phyloP scores from a whole-genome alignment of 2,113 vertebrate genomes.

The Mastomys coucha region DNA sequence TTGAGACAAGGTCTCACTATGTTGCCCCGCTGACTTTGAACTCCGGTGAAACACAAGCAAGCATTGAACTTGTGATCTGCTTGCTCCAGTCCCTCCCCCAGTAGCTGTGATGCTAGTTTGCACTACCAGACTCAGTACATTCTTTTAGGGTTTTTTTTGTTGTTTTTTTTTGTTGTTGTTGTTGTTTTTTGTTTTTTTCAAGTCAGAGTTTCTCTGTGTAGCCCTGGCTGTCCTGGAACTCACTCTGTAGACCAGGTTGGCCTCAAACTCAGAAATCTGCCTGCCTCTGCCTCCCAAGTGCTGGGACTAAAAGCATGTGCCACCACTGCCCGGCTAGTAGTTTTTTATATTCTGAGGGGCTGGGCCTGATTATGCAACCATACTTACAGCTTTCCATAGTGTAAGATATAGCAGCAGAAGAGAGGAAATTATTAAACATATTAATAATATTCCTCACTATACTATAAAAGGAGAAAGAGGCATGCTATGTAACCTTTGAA shows the following conservation, averaged over 20 bases:
- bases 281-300: too few species aligned
- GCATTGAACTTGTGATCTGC: neutral
- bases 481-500: neutral
- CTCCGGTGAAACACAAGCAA: neutral
- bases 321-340: too few species aligned
- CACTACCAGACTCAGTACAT: neutral
- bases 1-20: neutral
- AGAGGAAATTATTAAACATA: slow-evolving; percentile 4
- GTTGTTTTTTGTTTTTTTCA: too few species aligned
- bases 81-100: too few species aligned
- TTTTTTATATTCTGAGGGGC: neutral
- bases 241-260: too few species aligned
- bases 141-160: too few species aligned
- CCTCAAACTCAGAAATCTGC: too few species aligned
- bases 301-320: too few species aligned
- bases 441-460: neutral
- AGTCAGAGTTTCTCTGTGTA: too few species aligned
- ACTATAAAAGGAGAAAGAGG: neutral
- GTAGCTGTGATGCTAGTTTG: neutral
- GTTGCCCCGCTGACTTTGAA: neutral
- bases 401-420: neutral
- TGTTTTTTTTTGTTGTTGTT: too few species aligned
- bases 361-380: neutral
- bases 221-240: too few species aligned
- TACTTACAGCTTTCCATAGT: neutral